These are phyloP conservation scores for Probaryconus sp. DNA, from an alignment of 1,140 invertebrate genomes.

Conservation along the genomic window DNA sequence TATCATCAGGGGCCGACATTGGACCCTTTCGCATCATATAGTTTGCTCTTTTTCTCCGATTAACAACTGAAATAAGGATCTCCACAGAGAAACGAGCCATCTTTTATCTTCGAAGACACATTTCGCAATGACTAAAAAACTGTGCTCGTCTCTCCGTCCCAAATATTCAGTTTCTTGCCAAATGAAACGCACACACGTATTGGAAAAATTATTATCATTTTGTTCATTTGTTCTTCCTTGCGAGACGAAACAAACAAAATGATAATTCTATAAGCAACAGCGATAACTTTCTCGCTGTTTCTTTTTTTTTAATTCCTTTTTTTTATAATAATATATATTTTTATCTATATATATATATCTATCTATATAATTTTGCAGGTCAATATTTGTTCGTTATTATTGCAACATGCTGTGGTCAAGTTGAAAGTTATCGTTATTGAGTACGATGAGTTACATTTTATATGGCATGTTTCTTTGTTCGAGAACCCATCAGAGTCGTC, in stretches of 20 bases:
- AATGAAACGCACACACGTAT: constrained; percentile 34
- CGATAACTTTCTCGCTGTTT: constrained; percentile 23
- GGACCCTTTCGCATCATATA: constrained; percentile 67
- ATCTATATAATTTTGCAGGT: neutral
- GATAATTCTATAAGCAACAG: constrained; percentile 17
- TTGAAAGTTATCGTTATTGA: constrained; percentile 21
- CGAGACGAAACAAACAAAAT: constrained; percentile 23
- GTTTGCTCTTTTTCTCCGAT: constrained; percentile 49
- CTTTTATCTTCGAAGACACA: constrained; percentile 4
- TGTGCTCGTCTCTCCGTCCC: constrained; percentile 31
- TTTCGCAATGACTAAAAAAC: constrained; percentile 20
- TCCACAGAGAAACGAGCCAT: neutral
- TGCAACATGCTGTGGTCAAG: constrained; percentile 2
- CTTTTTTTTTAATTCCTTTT: neutral
- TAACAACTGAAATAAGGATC: constrained; percentile 14
- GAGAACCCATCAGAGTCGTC: constrained; percentile 19
- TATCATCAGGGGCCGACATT: constrained; percentile 67
- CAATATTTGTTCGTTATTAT: constrained; percentile 21
- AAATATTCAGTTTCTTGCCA: constrained; percentile 36
- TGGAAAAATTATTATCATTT: constrained; percentile 58
- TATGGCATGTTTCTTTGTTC: neutral
- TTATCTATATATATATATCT: too few species aligned
- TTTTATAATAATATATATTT: constrained; percentile 23
- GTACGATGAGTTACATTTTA: constrained; percentile 3
- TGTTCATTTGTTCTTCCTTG: too few species aligned